phyloP scores from a whole-genome alignment of 2,888 invertebrate genomes.

The Palloptera scutellata region DNA sequence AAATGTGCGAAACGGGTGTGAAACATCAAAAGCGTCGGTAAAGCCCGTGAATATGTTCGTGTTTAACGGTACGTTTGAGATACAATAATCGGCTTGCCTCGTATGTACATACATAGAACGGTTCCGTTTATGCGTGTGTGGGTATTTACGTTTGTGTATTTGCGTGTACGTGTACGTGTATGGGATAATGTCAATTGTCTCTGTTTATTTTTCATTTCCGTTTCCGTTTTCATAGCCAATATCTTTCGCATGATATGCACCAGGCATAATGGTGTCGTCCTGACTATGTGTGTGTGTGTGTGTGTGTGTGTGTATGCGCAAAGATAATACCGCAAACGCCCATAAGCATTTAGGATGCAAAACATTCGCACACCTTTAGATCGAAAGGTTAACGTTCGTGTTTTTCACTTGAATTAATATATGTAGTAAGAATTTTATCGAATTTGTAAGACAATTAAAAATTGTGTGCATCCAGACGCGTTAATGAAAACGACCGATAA shows the following conservation, averaged over 20 bases:
- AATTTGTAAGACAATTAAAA: slow-evolving; percentile 62
- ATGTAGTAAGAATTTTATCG: slow-evolving; percentile 38
- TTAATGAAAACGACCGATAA: slow-evolving; percentile 59
- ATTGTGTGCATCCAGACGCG: slow-evolving; percentile 50
- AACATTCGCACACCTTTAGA: too few species aligned
- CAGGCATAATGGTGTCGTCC: neutral
- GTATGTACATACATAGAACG: too few species aligned
- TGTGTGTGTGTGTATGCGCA: neutral
- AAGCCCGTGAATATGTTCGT: too few species aligned
- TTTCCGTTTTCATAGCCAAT: slow-evolving; percentile 38
- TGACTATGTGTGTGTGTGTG: neutral
- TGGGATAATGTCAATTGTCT: slow-evolving; percentile 34
- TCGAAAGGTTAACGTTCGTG: slow-evolving; percentile 8
- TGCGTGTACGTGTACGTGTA: slow-evolving; percentile 16
- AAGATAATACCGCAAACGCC: too few species aligned
- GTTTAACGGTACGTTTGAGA: too few species aligned
- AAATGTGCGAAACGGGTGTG: too few species aligned
- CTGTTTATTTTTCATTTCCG: slow-evolving; percentile 49
- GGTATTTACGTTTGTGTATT: neutral
- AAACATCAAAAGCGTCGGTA: too few species aligned
- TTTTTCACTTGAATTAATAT: neutral
- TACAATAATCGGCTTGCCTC: too few species aligned
- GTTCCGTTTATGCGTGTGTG: neutral
- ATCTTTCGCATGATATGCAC: neutral
- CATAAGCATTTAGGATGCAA: too few species aligned